phyloP scores from a whole-genome alignment of 2,113 vertebrate species.

The Arothron firmamentum region DNA sequence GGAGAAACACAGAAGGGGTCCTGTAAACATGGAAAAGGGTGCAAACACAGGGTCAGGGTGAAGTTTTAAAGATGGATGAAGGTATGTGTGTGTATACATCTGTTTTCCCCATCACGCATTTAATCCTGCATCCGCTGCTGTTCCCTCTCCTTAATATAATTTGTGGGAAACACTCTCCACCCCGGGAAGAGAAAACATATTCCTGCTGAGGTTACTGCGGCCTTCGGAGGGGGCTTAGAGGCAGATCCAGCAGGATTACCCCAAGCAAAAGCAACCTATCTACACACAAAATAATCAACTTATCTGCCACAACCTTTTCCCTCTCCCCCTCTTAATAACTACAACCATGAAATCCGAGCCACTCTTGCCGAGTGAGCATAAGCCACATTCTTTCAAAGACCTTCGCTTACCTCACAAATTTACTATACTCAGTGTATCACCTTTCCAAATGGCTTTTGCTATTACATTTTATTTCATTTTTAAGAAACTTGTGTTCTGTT shows the following conservation, averaged over 20 bases:
- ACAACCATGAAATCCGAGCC: slow-evolving; percentile 55
- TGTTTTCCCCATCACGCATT: slow-evolving; percentile 83
- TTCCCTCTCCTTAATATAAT: slow-evolving; percentile 59
- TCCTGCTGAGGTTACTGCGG: slow-evolving; percentile 66
- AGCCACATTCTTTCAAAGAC: slow-evolving; percentile 48
- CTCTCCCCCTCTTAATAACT: slow-evolving; percentile 21
- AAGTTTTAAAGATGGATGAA: slow-evolving; percentile 60
- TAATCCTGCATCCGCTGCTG: slow-evolving; percentile 70
- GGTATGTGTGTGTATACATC: slow-evolving; percentile 75
- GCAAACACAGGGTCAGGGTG: slow-evolving; percentile 45
- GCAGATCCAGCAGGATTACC: slow-evolving; percentile 70
- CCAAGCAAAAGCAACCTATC: slow-evolving; percentile 34
- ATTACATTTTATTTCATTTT: no score
- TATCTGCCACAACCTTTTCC: slow-evolving; percentile 23
- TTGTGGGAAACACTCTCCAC: slow-evolving; percentile 60
- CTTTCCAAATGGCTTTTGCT: neutral
- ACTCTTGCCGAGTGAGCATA: slow-evolving; percentile 31
- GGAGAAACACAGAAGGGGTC: neutral
- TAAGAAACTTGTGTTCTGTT: no score
- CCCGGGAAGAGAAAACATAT: slow-evolving; percentile 58
- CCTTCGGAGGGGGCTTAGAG: slow-evolving; percentile 47
- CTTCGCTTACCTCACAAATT: slow-evolving; percentile 2
- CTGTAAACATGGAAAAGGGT: slow-evolving; percentile 32
- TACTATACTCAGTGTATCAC: neutral
- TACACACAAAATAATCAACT: slow-evolving; percentile 52